These are phyloP conservation scores for Zhuqinia jingwanae DNA, from an alignment of 2,888 invertebrate species.

Conservation along the genomic window DNA sequence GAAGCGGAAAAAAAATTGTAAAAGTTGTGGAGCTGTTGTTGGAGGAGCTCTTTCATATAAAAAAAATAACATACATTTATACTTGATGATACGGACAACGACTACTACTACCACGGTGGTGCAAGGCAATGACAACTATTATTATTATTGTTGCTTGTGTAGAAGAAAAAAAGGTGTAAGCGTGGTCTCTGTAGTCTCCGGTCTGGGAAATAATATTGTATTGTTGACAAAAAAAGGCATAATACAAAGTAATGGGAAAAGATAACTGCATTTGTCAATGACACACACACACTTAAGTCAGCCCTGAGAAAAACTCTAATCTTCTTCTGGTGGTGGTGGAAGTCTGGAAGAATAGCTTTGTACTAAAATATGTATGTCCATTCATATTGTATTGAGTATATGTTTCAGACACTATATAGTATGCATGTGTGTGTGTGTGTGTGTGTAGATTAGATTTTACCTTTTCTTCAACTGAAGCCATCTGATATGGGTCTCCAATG, in stretches of 20 bases:
- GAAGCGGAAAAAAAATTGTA: neutral
- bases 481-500: neutral
- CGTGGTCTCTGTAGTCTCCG: too few species aligned
- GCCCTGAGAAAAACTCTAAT: neutral
- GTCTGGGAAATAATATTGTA: too few species aligned
- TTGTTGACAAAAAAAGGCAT: neutral
- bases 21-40: neutral
- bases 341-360: neutral
- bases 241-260: slow-evolving; percentile 13
- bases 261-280: slow-evolving; percentile 26
- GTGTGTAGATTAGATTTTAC: too few species aligned
- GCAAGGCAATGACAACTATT: too few species aligned
- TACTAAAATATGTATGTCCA: neutral
- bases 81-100: too few species aligned
- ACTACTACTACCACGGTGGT: too few species aligned
- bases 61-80: slow-evolving; percentile 10
- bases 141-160: too few species aligned
- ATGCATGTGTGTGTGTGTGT: too few species aligned
- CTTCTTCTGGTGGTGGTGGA: neutral
- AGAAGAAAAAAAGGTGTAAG: too few species aligned
- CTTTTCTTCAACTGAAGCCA: neutral
- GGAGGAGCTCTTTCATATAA: neutral
- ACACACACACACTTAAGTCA: slow-evolving; percentile 1
- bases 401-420: too few species aligned
- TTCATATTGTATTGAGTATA: neutral